Evolutionary conservation across 2,888 invertebrate genomes (phyloP).

Genomic region (Xestia rhomboidea): DNA sequence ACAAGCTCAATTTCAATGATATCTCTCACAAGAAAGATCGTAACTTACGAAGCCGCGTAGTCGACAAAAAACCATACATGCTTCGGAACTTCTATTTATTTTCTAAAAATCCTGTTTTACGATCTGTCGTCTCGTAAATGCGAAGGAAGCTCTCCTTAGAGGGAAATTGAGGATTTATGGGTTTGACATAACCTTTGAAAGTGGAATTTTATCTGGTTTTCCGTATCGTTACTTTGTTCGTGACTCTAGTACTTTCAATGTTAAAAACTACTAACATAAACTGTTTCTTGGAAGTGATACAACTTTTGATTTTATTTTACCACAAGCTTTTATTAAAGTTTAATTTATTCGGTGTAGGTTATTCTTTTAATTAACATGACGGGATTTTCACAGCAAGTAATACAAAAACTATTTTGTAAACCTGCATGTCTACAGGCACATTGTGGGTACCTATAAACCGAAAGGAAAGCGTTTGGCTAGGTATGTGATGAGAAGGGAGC

Average conservation of each 20-base stretch:
- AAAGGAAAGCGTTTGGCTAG: not conserved
- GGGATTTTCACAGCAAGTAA: not conserved
- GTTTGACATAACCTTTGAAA: slow-evolving; percentile 14
- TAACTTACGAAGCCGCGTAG: not conserved
- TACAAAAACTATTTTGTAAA: not conserved
- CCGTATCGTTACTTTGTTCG: slow-evolving; percentile 25
- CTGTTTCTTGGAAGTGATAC: slow-evolving; percentile 16
- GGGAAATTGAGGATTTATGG: slow-evolving; percentile 13
- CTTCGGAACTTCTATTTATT: slow-evolving; percentile 3
- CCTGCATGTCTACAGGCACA: not conserved
- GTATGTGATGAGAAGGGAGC: not conserved
- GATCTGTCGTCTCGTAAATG: slow-evolving; percentile 6
- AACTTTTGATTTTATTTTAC: slow-evolving; percentile 16
- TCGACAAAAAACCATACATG: not conserved
- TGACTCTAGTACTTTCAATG: slow-evolving; percentile 1
- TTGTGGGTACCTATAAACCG: not conserved
- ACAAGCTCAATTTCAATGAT: not conserved
- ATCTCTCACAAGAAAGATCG: too few species aligned
- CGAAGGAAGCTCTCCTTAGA: not conserved
- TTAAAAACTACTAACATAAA: not conserved
- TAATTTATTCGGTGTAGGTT: slow-evolving; percentile 5
- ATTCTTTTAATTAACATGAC: slow-evolving; percentile 6
- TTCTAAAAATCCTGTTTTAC: slow-evolving; percentile 15
- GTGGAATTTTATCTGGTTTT: slow-evolving; percentile 13
- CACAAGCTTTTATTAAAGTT: slow-evolving; percentile 19